Percentiles rank a stretch among this genome's conserved stretches.
These are phyloP conservation scores for Leptinotarsa peninsularis DNA, from an alignment of 2,888 invertebrate species.

Conservation along the genomic window DNA sequence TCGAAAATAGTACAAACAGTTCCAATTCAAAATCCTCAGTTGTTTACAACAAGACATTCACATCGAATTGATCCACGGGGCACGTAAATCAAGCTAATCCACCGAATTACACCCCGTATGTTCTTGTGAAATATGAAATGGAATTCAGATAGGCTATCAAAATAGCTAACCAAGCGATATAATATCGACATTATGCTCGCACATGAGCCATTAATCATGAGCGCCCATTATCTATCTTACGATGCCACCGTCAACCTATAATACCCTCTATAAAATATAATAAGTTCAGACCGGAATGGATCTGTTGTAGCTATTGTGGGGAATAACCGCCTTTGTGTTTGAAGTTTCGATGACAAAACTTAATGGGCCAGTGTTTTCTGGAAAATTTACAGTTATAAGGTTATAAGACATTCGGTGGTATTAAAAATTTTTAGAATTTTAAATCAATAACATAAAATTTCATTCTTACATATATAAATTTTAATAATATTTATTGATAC, in stretches of 20 bases:
- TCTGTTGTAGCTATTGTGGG: not conserved
- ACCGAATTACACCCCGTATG: not conserved
- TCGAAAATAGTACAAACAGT: no score
- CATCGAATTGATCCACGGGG: no score
- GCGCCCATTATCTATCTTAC: slow-evolving; percentile 24
- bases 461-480: no score
- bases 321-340: not conserved
- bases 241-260: slow-evolving; percentile 22
- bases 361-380: not conserved
- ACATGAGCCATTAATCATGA: slow-evolving; percentile 32
- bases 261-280: slow-evolving; percentile 24
- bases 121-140: slow-evolving; percentile 15
- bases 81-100: not conserved
- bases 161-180: slow-evolving; percentile 23
- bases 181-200: slow-evolving; percentile 29
- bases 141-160: slow-evolving; percentile 23
- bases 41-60: no score
- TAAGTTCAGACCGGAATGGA: not conserved
- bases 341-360: not conserved
- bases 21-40: no score
- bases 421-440: no score
- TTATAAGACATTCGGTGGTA: no score
- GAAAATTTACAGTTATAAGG: not conserved
- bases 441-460: no score
- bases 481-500: no score